Base-by-base conservation (phyloP, 2,888 invertebrate genomes). In the Nasonia oneida region DNA sequence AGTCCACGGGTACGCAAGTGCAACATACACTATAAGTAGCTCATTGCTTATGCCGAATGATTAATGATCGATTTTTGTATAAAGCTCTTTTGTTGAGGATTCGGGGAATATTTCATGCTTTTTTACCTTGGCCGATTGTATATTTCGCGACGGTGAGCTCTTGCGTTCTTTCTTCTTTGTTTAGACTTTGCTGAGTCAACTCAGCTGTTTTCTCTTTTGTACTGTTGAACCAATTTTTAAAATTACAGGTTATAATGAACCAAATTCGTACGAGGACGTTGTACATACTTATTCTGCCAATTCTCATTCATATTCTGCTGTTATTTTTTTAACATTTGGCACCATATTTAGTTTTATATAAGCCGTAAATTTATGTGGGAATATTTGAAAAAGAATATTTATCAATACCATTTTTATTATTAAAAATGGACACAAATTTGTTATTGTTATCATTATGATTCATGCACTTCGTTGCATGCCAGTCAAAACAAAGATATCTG, bases 141-240 rank as follows among this genome's bases (percentile, higher is more conserved):
- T 10, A n/a, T 75, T 47, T 37, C 33, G 33, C 47, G 23, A 71
- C 50, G 70, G 18, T 23, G 76, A 39, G 50, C 18, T 39, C 18
- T 39, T 14, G 39, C 64, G 76, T 64, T 78, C 73, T 80, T 83
- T 81, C 71, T 64, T 70, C 64, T 80, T 83, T 84, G 81, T 75
- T 74, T 84, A 79, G 74, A 81, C 37, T 64, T 77, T 81, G 71
- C 79, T 64, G 78, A 83, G 53, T 83, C 57, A 50, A 76, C 80
- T 70, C 61, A 78, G 70, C 67, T 78, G 71, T 71, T 82, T 15
- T 71, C 14, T 70, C 47, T 57, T 53, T 61, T 23, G 42, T 18
- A 23, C 50, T 0, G 14, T 71, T 64, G 57, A 70, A 42, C 18
- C 39, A 15, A 39, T 80, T 75, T 47, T 67, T 37, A 37, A 50